Percentiles rank a stretch among this genome's conserved stretches.
These are phyloP conservation scores for Aurelia sp. DNA, from an alignment of 30 jellyfish, hydroid and myxozoan genomes.

Conservation along the genomic window DNA sequence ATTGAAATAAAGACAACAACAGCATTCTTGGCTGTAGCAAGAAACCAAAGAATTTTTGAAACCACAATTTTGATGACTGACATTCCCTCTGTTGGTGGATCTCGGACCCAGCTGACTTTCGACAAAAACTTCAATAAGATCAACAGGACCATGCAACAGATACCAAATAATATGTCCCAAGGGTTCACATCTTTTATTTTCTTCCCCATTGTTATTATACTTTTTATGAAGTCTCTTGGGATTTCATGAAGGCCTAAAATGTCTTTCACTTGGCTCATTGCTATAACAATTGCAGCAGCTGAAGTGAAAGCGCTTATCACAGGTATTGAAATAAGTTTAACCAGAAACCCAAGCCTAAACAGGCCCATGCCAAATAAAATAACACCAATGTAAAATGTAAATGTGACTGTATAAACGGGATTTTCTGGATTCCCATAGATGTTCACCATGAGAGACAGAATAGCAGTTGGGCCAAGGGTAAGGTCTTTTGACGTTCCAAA, in stretches of 20 bases:
- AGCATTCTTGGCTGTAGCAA: constrained; percentile 89
- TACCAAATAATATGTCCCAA: constrained; percentile 80
- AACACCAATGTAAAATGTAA: constrained; percentile 83
- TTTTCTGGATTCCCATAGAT: constrained; percentile 54
- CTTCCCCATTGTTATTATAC: constrained; percentile 42
- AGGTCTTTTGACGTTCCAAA: constrained; percentile 94
- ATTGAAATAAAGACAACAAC: constrained; percentile 63
- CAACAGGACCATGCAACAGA: constrained; percentile 65
- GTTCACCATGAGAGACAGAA: constrained; percentile 76
- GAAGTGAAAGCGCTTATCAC: constrained; percentile 92
- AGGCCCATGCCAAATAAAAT: constrained; percentile 82
- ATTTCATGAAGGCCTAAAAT: constrained; percentile 71
- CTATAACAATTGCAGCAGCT: constrained; percentile 93
- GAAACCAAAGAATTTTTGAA: constrained; percentile 60
- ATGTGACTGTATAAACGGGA: constrained; percentile 58
- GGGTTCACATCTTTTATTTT: constrained; percentile 69
- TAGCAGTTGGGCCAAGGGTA: constrained; percentile 93
- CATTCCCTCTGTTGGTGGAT: constrained; percentile 1
- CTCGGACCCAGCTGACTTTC: constrained; percentile 38
- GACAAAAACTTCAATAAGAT: constrained; percentile 52
- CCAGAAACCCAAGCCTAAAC: constrained; percentile 85
- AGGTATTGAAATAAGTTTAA: constrained; percentile 84
- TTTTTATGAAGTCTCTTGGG: constrained; percentile 66
- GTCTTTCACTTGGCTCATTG: constrained; percentile 80
- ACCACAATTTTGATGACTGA: constrained; percentile 5